Evolutionary conservation across 2,113 vertebrate species (phyloP).

Genomic region (Eublepharis macularius): DNA sequence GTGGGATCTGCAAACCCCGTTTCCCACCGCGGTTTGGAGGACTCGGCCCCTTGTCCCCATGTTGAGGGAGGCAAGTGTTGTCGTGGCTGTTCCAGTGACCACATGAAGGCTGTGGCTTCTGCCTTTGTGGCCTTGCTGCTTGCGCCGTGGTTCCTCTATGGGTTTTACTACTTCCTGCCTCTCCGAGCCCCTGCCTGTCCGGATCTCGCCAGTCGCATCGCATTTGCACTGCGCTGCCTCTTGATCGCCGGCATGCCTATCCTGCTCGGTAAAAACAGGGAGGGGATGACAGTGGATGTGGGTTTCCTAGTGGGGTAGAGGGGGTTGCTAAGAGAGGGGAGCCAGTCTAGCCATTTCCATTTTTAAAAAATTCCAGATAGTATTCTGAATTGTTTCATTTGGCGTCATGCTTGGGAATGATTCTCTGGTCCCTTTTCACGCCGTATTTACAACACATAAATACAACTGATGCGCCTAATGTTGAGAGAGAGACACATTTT

Average conservation of each 20-base stretch:
- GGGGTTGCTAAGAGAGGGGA: too few relatives aligned
- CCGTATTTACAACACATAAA: too few relatives aligned
- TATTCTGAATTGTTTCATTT: too few relatives aligned
- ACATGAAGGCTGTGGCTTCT: conserved; percentile 67
- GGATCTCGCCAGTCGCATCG: conserved; percentile 67
- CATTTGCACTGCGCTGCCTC: conserved; percentile 74
- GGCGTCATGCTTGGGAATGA: too few relatives aligned
- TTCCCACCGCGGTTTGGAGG: background rate
- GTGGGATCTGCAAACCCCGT: background rate
- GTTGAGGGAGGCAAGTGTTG: conserved; percentile 33
- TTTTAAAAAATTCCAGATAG: too few relatives aligned
- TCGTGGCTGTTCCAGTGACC: conserved; percentile 62
- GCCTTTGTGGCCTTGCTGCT: conserved; percentile 72
- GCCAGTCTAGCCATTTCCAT: too few relatives aligned
- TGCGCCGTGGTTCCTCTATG: conserved; percentile 71
- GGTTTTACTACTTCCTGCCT: conserved; percentile 72
- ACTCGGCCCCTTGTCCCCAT: accelerated
- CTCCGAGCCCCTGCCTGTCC: conserved; percentile 67
- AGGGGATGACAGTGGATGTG: background rate
- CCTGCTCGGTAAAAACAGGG: conserved; percentile 69
- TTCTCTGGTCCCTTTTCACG: too few relatives aligned
- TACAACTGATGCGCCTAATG: too few relatives aligned
- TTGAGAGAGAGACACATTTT: too few relatives aligned
- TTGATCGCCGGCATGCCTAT: conserved; percentile 71
- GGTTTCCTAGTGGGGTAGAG: too few relatives aligned